Percentiles rank a stretch among this genome's conserved stretches.
These are phyloP conservation scores for Agelastica alni DNA, from an alignment of 2,888 invertebrate species.

Conservation along the genomic window DNA sequence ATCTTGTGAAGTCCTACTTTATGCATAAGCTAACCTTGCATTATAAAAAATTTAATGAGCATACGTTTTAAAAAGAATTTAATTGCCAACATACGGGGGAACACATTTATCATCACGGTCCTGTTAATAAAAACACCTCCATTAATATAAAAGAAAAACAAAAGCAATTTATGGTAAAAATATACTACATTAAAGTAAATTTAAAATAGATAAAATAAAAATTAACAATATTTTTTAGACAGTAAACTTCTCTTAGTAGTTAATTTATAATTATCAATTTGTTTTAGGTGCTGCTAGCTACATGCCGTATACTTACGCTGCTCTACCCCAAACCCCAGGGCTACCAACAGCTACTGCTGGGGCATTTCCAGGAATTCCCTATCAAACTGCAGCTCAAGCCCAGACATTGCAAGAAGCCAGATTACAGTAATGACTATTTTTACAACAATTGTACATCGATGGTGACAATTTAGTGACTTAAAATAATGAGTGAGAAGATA, in stretches of 20 bases:
- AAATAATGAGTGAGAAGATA: constrained; percentile 15
- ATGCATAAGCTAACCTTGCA: constrained; percentile 5
- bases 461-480: constrained; percentile 15
- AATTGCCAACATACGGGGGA: not conserved
- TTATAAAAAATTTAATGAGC: not conserved
- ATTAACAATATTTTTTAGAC: not conserved
- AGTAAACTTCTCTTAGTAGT: too few species aligned
- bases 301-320: constrained; percentile 73
- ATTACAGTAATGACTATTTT: constrained; percentile 63
- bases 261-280: too few species aligned
- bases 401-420: constrained; percentile 76
- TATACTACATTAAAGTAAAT: too few species aligned
- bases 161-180: too few species aligned
- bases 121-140: too few species aligned
- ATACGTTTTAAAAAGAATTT: not conserved
- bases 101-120: too few species aligned
- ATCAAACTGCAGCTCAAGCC: constrained; percentile 64
- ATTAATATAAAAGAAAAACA: too few species aligned
- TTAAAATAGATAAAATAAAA: not conserved
- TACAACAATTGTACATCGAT: constrained; percentile 7
- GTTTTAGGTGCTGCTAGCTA: constrained; percentile 65
- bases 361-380: constrained; percentile 68
- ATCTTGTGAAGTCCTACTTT: not conserved
- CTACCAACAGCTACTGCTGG: constrained; percentile 60
- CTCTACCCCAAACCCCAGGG: constrained; percentile 67